These are phyloP conservation scores for Heliconius hortense DNA, from an alignment of 2,888 invertebrate genomes.

Conservation along the genomic window DNA sequence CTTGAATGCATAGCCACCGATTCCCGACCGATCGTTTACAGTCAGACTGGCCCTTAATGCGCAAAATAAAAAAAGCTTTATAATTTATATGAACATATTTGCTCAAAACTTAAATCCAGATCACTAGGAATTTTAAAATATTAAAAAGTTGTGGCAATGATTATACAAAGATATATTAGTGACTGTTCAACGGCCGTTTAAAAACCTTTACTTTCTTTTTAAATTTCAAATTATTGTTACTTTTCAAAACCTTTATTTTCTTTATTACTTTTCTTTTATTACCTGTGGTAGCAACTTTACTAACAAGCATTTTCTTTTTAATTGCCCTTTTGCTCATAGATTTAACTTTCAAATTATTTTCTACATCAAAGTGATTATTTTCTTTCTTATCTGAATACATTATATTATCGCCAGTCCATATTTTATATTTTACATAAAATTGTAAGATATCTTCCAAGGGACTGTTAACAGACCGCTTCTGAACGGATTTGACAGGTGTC, in stretches of 20 bases:
- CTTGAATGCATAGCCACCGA: background rate
- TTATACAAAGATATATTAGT: background rate
- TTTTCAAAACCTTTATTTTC: background rate
- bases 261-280: background rate
- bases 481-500: slow-evolving; percentile 45
- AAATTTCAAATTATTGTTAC: background rate
- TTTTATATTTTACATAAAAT: slow-evolving; percentile 66
- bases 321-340: slow-evolving; percentile 14
- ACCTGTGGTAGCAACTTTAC: background rate
- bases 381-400: background rate
- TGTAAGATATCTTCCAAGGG: slow-evolving; percentile 56
- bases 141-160: background rate
- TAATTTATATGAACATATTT: too few relatives aligned
- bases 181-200: background rate
- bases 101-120: too few relatives aligned
- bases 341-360: slow-evolving; percentile 33
- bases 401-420: slow-evolving; percentile 55
- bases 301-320: background rate
- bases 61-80: too few relatives aligned
- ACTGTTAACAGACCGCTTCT: slow-evolving; percentile 54
- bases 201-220: background rate
- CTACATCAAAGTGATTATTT: slow-evolving; percentile 28
- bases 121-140: background rate
- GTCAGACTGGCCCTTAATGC: too few relatives aligned
- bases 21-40: too few relatives aligned